Conservation (phyloP, 2,113 vertebrate species). For the Upupa epops region DNA sequence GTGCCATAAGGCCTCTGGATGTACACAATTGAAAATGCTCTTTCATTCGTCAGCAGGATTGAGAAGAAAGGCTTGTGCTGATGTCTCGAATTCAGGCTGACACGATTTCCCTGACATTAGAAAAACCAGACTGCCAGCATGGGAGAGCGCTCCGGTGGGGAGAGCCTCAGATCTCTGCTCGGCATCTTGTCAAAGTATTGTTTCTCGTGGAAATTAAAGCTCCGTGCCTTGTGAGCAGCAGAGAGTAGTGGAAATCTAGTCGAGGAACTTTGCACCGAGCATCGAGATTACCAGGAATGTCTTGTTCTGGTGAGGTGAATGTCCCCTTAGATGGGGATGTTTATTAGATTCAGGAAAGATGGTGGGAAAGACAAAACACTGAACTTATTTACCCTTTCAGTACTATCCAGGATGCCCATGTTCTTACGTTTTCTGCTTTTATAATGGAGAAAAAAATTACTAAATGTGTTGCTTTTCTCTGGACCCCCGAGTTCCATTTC, state of each 20-base stretch:
- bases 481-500: background rate
- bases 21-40: slow-evolving; percentile 61
- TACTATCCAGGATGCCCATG: background rate
- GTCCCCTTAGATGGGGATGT: background rate
- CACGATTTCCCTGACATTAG: slow-evolving; percentile 53
- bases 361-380: background rate
- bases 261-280: background rate
- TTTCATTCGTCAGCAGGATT: slow-evolving; percentile 69
- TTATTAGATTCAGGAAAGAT: background rate
- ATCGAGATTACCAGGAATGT: background rate
- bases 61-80: slow-evolving; percentile 69
- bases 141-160: background rate
- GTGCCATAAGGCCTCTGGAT: slow-evolving; percentile 42
- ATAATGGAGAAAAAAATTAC: background rate
- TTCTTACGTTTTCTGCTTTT: background rate
- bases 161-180: slow-evolving; percentile 58
- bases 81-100: slow-evolving; percentile 52
- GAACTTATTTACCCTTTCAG: background rate
- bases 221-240: background rate
- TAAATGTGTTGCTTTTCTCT: background rate
- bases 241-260: background rate
- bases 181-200: background rate
- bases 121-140: slow-evolving; percentile 23
- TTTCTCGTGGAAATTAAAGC: slow-evolving; percentile 47
- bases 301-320: background rate